Percentiles rank a stretch among this genome's conserved stretches.
Evolutionary conservation across 2,797 vertebrate species (phyloP).

Genomic region (Mergus octosetaceus): DNA sequence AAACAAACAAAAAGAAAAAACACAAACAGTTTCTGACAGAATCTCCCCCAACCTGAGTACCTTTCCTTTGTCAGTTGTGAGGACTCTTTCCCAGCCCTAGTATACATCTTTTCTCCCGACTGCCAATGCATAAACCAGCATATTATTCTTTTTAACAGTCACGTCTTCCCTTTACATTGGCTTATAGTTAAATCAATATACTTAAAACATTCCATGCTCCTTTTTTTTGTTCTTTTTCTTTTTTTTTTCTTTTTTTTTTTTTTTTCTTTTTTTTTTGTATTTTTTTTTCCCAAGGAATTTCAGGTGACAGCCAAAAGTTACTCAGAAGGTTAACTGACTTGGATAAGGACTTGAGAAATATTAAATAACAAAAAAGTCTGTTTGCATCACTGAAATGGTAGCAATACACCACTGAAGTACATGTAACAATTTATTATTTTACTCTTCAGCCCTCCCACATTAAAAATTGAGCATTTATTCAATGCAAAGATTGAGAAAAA

Average conservation of each 20-base stretch:
- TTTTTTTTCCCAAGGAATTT: neutral
- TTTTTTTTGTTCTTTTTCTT: neutral
- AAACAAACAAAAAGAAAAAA: neutral
- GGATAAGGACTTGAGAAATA: neutral
- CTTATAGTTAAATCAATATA: neutral
- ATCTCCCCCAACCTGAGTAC: neutral
- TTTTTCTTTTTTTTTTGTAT: neutral
- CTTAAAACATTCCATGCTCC: neutral
- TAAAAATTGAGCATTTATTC: neutral
- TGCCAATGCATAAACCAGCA: neutral
- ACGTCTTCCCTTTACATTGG: neutral
- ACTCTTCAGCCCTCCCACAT: conserved; percentile 11
- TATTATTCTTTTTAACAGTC: neutral
- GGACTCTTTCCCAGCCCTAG: neutral
- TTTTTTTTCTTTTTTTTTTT: neutral
- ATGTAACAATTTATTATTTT: conserved; percentile 26
- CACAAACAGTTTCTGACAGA: neutral
- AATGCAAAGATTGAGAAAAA: neutral
- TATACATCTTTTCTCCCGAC: neutral
- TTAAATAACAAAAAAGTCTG: neutral
- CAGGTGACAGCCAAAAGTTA: neutral
- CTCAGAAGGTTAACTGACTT: neutral
- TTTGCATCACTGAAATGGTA: conserved; percentile 26
- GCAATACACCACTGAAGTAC: conserved; percentile 72
- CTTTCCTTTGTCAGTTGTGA: neutral